A percentile compares a stretch with the other conserved stretches of the same genome.
phyloP scores from a whole-genome alignment of 2,797 vertebrate genomes.

The Hippopotamyrus pictus region DNA sequence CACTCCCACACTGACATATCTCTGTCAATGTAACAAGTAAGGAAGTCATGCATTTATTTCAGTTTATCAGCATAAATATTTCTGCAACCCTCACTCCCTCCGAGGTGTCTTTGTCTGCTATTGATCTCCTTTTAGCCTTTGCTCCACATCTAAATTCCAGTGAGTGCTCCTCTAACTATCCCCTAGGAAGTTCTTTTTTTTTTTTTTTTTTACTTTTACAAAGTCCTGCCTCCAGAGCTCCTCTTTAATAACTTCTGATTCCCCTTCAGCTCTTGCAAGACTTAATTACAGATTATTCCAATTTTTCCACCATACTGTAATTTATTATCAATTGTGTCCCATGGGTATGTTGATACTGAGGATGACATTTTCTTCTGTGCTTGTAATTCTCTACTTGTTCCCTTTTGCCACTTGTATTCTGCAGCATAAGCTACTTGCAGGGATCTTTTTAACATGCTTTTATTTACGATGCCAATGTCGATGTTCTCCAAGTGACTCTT shows the following conservation, averaged over 20 bases:
- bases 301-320: not conserved
- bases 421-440: not conserved
- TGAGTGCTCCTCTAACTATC: not conserved
- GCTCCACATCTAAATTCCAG: not conserved
- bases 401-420: not conserved
- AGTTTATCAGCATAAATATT: not conserved
- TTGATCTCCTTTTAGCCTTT: not conserved
- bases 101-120: not conserved
- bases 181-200: not conserved
- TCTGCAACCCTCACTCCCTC: not conserved
- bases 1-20: not conserved
- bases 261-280: conserved; percentile 1
- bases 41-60: not conserved
- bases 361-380: not conserved
- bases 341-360: not conserved
- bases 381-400: not conserved
- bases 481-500: not conserved
- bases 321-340: not conserved
- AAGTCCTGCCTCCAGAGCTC: not conserved
- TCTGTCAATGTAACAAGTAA: not conserved
- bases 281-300: conserved; percentile 7
- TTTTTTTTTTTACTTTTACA: not conserved
- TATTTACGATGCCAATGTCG: not conserved
- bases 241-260: conserved; percentile 13
- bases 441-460: not conserved